A percentile compares a stretch with the other conserved stretches of the same genome.
These are phyloP conservation scores for Malurus cyaneus DNA, from an alignment of 2,113 vertebrate species.

Conservation along the genomic window DNA sequence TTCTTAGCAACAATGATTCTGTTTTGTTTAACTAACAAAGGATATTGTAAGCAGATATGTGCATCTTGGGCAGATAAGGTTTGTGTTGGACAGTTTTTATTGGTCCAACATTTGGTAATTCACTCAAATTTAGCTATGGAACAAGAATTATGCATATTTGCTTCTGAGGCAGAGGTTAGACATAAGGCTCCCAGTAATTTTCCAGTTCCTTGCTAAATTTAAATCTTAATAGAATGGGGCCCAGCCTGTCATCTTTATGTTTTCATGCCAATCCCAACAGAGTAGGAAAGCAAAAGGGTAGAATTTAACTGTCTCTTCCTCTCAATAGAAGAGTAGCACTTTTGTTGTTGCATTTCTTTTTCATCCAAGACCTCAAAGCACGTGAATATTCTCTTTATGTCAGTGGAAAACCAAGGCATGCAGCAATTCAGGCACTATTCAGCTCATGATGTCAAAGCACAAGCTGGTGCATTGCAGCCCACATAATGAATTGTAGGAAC, in stretches of 20 bases:
- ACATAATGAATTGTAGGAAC: not conserved
- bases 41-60: conserved; percentile 54
- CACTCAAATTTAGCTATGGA: conserved; percentile 32
- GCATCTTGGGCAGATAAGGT: conserved; percentile 37
- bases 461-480: not conserved
- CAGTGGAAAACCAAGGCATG: not conserved
- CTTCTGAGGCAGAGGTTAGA: conserved; percentile 15
- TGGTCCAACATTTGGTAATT: conserved; percentile 36
- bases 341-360: conserved; percentile 30
- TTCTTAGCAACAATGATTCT: conserved; percentile 64
- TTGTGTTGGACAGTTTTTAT: conserved; percentile 35
- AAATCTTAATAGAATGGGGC: conserved; percentile 50
- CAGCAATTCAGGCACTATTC: not conserved
- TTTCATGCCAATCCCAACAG: conserved; percentile 22
- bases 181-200: conserved; percentile 23
- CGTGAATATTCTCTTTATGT: not conserved
- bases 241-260: conserved; percentile 26
- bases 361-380: not conserved
- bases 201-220: conserved; percentile 54
- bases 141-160: conserved; percentile 28
- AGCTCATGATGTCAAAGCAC: not conserved
- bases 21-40: conserved; percentile 66
- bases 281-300: conserved; percentile 7
- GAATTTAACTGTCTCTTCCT: conserved; percentile 37
- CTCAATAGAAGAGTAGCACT: conserved; percentile 23